phyloP scores from a whole-genome alignment of 2,797 vertebrate species.

The Peromyscus aztecus region DNA sequence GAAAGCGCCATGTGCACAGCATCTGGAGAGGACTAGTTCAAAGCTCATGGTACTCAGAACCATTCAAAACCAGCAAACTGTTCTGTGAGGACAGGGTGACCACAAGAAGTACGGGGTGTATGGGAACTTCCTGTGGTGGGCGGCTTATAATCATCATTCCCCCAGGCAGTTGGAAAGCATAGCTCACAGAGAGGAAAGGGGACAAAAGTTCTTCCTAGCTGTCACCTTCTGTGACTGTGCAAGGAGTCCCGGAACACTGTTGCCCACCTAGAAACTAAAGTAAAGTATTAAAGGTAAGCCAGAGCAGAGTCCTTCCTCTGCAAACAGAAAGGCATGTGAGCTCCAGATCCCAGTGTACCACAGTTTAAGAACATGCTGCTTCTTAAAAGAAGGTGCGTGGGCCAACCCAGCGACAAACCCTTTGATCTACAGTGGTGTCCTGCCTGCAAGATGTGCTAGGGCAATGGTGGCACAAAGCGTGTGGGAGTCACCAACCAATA shows the following conservation, averaged over 20 bases:
- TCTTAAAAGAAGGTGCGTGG: conserved; percentile 2
- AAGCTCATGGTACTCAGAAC: background rate
- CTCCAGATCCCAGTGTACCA: background rate
- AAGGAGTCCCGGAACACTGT: background rate
- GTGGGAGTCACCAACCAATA: background rate
- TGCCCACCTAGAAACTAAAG: background rate
- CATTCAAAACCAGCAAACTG: background rate
- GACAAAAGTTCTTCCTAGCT: background rate
- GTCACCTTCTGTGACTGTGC: background rate
- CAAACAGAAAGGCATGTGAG: background rate
- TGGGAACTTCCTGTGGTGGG: background rate
- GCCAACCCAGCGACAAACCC: background rate
- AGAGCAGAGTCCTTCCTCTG: background rate
- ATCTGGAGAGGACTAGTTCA: rapidly evolving
- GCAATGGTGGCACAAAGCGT: background rate
- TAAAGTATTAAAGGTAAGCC: background rate
- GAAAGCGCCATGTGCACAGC: background rate
- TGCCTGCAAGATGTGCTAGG: background rate
- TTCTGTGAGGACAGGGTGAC: background rate
- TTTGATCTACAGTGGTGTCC: background rate
- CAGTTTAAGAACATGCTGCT: background rate
- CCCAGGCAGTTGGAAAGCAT: rapidly evolving
- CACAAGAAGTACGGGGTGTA: background rate
- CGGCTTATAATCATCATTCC: background rate
- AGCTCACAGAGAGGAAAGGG: background rate